phyloP scores from a whole-genome alignment of 23 tunicate genomes.

The Phallusia fumigata region DNA sequence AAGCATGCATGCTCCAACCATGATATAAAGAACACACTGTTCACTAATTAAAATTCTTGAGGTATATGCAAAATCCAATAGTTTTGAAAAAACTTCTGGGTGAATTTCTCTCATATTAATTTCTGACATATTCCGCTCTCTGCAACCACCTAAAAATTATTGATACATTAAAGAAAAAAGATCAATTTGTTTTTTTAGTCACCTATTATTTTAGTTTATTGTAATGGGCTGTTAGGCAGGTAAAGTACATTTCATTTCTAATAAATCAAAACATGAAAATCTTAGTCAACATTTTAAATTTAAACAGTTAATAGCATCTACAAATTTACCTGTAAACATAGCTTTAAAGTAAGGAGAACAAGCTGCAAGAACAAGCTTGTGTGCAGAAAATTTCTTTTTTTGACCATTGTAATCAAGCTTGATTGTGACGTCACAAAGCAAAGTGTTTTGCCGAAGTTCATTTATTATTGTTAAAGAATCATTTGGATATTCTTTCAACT shows the following conservation, averaged over 20 bases:
- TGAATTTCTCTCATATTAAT: constrained; percentile 88
- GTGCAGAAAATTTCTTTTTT: constrained; percentile 76
- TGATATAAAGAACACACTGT: constrained; percentile 84
- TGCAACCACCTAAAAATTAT: constrained; percentile 60
- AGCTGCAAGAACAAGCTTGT: constrained; percentile 77
- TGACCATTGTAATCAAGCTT: constrained; percentile 80
- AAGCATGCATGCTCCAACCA: constrained; percentile 91
- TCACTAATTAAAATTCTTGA: constrained; percentile 84
- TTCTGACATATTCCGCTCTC: constrained; percentile 77
- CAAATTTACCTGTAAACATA: constrained; percentile 85
- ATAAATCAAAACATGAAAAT: neutral
- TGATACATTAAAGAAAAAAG: neutral
- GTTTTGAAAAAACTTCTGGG: constrained; percentile 88
- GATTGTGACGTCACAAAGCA: constrained; percentile 92
- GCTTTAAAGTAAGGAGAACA: constrained; percentile 93
- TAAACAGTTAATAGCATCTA: neutral
- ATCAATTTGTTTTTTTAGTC: neutral
- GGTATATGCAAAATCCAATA: constrained; percentile 90
- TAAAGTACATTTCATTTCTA: neutral
- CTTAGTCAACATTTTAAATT: neutral
- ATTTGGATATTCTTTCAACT: constrained; percentile 78
- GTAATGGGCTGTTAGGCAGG: neutral
- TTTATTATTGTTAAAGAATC: constrained; percentile 67
- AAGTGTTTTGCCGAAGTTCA: constrained; percentile 60
- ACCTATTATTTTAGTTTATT: neutral